Evolutionary conservation across 1,140 invertebrate species (phyloP).

Genomic region (Micrasema minimum): DNA sequence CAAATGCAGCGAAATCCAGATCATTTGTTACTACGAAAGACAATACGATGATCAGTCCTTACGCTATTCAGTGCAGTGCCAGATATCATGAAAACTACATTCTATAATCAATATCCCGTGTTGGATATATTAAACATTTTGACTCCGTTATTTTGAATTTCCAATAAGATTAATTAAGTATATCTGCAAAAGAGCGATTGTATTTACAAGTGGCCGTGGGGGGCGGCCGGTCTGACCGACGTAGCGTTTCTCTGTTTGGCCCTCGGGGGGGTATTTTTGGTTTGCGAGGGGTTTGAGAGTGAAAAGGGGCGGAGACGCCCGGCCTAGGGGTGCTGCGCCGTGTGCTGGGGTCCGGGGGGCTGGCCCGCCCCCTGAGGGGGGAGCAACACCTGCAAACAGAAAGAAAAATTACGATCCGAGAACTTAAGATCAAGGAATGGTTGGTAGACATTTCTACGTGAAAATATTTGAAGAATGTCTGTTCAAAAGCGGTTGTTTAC

Average conservation of each 20-base stretch:
- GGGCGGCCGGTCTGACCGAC: conserved; percentile 5
- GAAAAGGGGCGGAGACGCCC: neutral
- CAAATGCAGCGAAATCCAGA: no score
- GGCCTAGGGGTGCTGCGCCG: conserved; percentile 48
- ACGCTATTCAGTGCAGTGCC: no score
- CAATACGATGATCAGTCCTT: no score
- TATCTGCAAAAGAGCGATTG: no score
- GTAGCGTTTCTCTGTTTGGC: neutral
- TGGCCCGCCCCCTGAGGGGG: conserved; percentile 46
- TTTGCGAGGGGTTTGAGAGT: conserved; percentile 32
- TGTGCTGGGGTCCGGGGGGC: conserved; percentile 44
- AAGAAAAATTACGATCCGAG: neutral
- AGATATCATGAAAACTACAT: no score
- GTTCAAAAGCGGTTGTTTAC: no score
- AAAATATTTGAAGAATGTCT: no score
- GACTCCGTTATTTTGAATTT: no score
- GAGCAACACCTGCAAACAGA: conserved; percentile 45
- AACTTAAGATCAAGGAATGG: neutral
- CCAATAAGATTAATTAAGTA: no score
- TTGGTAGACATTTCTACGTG: neutral
- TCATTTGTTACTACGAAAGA: no score
- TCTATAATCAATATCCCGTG: no score
- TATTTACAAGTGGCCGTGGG: conserved; percentile 3
- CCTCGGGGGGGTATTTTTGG: conserved; percentile 20
- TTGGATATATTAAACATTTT: no score